These are phyloP conservation scores for Nycticorax nycticorax DNA, from an alignment of 2,113 vertebrate species.

Conservation along the genomic window DNA sequence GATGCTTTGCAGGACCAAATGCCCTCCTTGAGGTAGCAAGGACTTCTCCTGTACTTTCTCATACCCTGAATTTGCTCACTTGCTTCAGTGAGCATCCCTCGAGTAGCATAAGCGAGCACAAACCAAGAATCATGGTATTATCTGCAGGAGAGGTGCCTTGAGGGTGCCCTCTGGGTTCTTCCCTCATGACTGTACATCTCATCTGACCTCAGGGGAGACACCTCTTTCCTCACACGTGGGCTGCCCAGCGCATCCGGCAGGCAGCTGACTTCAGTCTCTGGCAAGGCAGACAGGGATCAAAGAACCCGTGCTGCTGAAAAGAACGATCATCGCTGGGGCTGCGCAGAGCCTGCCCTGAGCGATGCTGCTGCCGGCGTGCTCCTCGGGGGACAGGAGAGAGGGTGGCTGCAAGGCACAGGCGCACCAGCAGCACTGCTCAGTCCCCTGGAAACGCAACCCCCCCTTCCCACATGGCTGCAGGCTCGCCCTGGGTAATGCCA, in stretches of 20 bases:
- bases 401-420: background rate
- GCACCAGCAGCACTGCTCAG: background rate
- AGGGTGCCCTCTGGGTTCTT: background rate
- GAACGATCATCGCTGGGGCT: background rate
- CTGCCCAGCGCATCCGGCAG: constrained; percentile 12
- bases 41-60: background rate
- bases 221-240: background rate
- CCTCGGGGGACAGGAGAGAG: fast-evolving
- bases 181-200: background rate
- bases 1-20: background rate
- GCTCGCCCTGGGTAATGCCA: background rate
- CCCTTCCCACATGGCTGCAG: fast-evolving
- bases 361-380: fast-evolving
- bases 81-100: background rate
- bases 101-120: background rate
- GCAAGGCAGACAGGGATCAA: background rate
- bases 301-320: background rate
- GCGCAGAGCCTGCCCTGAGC: background rate
- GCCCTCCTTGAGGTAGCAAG: background rate
- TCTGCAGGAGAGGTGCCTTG: background rate
- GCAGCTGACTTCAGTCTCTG: background rate
- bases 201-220: background rate
- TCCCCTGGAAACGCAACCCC: background rate
- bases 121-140: constrained; percentile 1
- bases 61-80: background rate